A percentile compares a stretch with the other conserved stretches of the same genome.
phyloP scores from a whole-genome alignment of 2,113 vertebrate species.

The Oncorhynchus kisutch region DNA sequence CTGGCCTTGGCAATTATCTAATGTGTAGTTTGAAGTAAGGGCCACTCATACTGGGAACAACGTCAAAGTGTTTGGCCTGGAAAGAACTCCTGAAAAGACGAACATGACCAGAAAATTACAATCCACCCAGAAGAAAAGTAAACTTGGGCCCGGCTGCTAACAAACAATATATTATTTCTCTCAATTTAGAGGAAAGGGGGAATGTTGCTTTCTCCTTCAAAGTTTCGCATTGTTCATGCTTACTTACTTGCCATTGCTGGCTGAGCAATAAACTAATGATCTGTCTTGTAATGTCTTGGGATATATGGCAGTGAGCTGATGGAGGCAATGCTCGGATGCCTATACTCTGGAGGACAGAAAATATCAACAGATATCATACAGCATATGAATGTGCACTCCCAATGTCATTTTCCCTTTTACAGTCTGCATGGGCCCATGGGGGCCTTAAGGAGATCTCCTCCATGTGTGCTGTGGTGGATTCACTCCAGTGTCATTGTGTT shows the following conservation, averaged over 20 bases:
- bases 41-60: no score
- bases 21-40: no score
- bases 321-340: neutral
- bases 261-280: conserved; percentile 4
- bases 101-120: neutral
- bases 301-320: neutral
- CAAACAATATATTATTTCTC: neutral
- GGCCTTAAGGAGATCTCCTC: no score
- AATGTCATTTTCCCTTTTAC: neutral
- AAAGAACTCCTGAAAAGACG: neutral
- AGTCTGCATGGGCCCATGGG: neutral
- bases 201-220: neutral
- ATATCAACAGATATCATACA: neutral
- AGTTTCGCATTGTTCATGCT: neutral
- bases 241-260: neutral
- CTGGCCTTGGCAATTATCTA: no score
- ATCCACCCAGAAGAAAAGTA: neutral
- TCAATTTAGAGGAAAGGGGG: neutral
- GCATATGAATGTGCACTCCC: neutral
- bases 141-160: neutral
- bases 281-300: neutral
- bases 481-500: neutral
- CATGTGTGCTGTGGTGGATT: neutral
- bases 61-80: neutral
- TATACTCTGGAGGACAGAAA: neutral